Percentiles rank a stretch among this genome's conserved stretches.
phyloP scores from a whole-genome alignment of 2,797 vertebrate species.

The Clamator glandarius region DNA sequence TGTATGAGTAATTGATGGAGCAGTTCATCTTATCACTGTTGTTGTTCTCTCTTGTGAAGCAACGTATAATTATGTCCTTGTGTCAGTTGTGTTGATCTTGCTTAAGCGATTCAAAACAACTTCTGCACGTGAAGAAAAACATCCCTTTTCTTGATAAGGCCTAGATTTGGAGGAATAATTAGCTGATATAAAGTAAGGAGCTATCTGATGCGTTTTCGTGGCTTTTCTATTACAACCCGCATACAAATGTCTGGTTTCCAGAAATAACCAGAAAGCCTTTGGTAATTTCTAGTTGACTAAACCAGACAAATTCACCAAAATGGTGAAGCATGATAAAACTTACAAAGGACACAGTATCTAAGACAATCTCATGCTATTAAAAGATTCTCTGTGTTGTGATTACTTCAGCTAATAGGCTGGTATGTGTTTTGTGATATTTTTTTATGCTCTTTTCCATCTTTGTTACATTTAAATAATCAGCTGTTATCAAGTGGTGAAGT shows the following conservation, averaged over 20 bases:
- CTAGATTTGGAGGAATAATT: neutral
- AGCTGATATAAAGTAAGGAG: neutral
- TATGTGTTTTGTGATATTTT: neutral
- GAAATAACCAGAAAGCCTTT: neutral
- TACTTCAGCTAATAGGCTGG: neutral
- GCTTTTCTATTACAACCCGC: conserved; percentile 1
- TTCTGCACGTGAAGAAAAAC: neutral
- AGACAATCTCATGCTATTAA: neutral
- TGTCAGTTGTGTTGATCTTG: neutral
- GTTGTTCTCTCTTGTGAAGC: neutral
- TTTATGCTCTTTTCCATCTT: neutral
- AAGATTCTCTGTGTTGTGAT: neutral
- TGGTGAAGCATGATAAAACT: neutral
- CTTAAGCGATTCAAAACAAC: neutral
- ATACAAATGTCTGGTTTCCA: neutral
- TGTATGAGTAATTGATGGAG: neutral
- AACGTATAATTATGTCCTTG: neutral
- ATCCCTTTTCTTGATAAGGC: neutral
- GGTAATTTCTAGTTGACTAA: conserved; percentile 1
- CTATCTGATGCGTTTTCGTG: conserved; percentile 4
- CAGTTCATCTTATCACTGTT: conserved; percentile 9
- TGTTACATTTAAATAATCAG: neutral
- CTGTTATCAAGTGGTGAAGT: neutral
- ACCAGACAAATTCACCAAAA: neutral
- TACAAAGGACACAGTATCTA: neutral